Base-by-base conservation (phyloP, 2,888 invertebrate species). In the Spodoptera littoralis region DNA sequence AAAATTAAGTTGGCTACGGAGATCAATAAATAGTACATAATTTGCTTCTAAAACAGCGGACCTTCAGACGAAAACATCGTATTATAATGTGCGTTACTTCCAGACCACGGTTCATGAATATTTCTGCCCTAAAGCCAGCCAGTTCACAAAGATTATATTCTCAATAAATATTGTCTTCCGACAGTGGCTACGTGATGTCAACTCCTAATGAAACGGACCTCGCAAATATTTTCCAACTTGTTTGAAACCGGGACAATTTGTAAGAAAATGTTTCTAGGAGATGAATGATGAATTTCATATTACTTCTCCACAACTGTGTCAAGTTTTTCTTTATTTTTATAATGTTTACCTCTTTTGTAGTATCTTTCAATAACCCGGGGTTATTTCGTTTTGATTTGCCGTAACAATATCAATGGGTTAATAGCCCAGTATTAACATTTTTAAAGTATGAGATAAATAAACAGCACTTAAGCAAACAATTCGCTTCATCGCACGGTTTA, bases 361-460 rank as follows among this genome's bases (percentile, higher is more conserved):
- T 51, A 13, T 52, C 41, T 65, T 65, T 22, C 18, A 65, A 65
- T 9, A 30, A 18, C 8, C 22, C 36, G 27, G 13, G 18, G 48
- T 65, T 63, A 24, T n/a, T 42, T 60, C 70, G 13, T 51, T 46
- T 44, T 70, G 24, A 48, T 63, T 36, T 54, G 36, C 45, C 45
- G 18, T 44, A 65, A 50, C 45, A 9, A 60, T 50, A 27, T 36
- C 36, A 36, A 6, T 36, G 8, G 9, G 36, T 8, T 6, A 36
- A 36, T 36, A 8, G 9, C 8, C 36, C 5, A 2, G 2, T 8
- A 36, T 36, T 9, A 36, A 36, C 36, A 72, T 65, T 72, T 24
- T 46, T 55, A 66, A 66, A 54, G 45, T 46, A 12, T 42, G 18
- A 36, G 24, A 18, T 13, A 48, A 65, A 63, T 42, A 53, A 42